Conservation (phyloP, 2,797 vertebrate species). For the Halcyon smyrnensis region DNA sequence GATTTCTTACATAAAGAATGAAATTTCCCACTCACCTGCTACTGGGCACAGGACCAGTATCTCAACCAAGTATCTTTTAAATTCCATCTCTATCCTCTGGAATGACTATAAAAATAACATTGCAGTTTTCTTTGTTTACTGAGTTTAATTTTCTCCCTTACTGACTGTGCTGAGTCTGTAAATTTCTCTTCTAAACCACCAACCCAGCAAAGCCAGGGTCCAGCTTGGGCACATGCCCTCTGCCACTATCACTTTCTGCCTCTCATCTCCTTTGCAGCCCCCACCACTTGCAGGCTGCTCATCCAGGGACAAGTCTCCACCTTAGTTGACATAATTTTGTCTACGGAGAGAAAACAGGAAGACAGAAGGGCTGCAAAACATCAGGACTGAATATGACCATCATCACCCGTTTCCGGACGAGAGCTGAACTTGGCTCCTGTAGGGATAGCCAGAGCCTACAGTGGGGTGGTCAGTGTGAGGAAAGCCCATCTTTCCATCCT, state of each 20-base stretch:
- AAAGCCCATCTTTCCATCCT: not conserved
- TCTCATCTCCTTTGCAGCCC: not conserved
- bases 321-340: fast-evolving
- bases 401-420: not conserved
- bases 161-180: not conserved
- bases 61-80: not conserved
- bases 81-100: not conserved
- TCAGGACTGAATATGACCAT: not conserved
- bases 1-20: not conserved
- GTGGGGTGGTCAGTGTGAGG: fast-evolving
- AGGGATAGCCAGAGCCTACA: not conserved
- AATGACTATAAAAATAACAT: not conserved
- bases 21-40: not conserved
- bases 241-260: not conserved
- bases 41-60: not conserved
- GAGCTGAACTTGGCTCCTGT: fast-evolving
- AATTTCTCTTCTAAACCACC: not conserved
- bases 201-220: fast-evolving
- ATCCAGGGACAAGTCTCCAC: not conserved
- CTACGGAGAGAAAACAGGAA: not conserved
- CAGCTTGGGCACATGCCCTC: fast-evolving
- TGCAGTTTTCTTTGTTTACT: not conserved
- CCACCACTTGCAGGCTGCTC: not conserved
- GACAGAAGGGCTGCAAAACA: not conserved
- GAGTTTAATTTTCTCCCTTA: not conserved